phyloP scores from a whole-genome alignment of 2,888 invertebrate genomes.

The Ashinkailepas kermadecensis region DNA sequence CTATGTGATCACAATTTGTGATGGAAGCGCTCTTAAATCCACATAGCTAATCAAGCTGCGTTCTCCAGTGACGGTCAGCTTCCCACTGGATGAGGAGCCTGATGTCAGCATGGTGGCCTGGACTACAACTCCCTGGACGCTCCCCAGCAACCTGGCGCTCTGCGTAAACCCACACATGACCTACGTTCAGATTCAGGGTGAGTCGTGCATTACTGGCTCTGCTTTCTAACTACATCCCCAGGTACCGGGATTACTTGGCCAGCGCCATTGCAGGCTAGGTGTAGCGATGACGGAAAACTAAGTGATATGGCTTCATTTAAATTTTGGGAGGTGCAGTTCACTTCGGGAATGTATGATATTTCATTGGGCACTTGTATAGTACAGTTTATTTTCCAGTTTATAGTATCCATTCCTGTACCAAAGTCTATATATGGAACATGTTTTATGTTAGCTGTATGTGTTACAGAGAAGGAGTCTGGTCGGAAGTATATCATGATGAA shows the following conservation, averaged over 20 bases:
- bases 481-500: slow-evolving; percentile 78
- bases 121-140: slow-evolving; percentile 99
- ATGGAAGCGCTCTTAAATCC: too few relatives aligned
- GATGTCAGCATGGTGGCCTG: slow-evolving; percentile 71
- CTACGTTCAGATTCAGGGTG: slow-evolving; percentile 67
- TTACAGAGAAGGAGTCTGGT: slow-evolving; percentile 50
- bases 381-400: not conserved
- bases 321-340: not conserved
- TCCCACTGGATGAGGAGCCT: slow-evolving; percentile 67
- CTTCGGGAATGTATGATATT: not conserved
- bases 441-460: too few relatives aligned
- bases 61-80: slow-evolving; percentile 65
- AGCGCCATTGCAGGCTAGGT: too few relatives aligned
- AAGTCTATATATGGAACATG: too few relatives aligned
- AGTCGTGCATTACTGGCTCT: slow-evolving; percentile 23
- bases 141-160: slow-evolving; percentile 90
- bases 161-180: slow-evolving; percentile 83
- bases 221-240: too few relatives aligned
- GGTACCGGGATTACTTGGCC: too few relatives aligned
- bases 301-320: not conserved
- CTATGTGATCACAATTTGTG: too few relatives aligned
- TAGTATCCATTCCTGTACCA: not conserved
- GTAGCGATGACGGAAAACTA: too few relatives aligned
- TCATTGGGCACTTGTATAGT: not conserved
- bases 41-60: too few relatives aligned